These are phyloP conservation scores for Ostrea denselamellosa DNA, from an alignment of 1,140 invertebrate genomes.

Conservation along the genomic window DNA sequence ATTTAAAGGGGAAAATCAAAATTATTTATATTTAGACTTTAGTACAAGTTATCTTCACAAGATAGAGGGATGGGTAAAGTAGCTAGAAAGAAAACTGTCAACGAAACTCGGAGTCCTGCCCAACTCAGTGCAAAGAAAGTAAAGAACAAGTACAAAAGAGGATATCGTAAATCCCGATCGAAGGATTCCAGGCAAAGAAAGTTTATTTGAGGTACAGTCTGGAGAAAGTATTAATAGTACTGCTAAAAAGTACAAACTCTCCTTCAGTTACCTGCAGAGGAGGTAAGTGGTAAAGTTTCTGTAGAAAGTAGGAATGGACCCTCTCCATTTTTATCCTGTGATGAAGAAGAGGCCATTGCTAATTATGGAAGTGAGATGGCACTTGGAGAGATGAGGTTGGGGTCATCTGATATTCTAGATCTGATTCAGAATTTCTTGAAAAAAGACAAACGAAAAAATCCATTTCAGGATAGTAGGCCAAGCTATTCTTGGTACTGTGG, in stretches of 20 bases:
- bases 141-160: too few relatives aligned
- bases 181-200: too few relatives aligned
- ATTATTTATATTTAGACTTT: too few relatives aligned
- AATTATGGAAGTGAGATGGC: constrained; percentile 10
- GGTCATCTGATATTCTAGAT: neutral
- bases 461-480: constrained; percentile 26
- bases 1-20: too few relatives aligned
- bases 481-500: neutral
- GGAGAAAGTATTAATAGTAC: too few relatives aligned
- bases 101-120: too few relatives aligned
- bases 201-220: too few relatives aligned
- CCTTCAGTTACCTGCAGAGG: constrained; percentile 1
- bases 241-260: neutral
- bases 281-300: neutral
- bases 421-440: constrained; percentile 3
- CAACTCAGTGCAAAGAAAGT: too few relatives aligned
- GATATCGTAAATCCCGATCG: too few relatives aligned
- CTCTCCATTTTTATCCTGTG: neutral
- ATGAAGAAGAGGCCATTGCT: neutral
- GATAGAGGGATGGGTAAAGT: too few relatives aligned
- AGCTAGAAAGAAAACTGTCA: too few relatives aligned
- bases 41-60: too few relatives aligned
- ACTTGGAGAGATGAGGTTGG: neutral
- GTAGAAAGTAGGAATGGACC: neutral
- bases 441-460: constrained; percentile 28